These are phyloP conservation scores for Drosophila kohkoa DNA, from an alignment of 1,140 invertebrate species.

Conservation along the genomic window DNA sequence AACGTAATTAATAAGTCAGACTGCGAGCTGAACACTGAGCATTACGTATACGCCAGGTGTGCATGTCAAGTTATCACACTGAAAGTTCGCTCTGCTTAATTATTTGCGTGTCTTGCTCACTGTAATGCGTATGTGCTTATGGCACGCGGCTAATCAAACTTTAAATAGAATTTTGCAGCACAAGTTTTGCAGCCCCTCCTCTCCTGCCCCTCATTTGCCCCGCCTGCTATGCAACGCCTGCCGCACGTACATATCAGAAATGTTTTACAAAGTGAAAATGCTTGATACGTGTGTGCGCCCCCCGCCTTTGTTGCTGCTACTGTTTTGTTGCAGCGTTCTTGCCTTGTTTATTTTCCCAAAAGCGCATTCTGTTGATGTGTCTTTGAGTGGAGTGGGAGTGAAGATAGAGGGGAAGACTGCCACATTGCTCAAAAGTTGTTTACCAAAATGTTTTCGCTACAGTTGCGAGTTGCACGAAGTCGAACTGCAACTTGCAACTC, in stretches of 20 bases:
- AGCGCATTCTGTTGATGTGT: conserved; percentile 63
- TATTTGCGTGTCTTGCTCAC: conserved; percentile 57
- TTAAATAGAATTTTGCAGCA: conserved; percentile 76
- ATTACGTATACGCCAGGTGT: conserved; percentile 71
- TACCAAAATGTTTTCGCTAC: conserved; percentile 45
- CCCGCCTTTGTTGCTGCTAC: conserved; percentile 15
- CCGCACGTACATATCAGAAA: conserved; percentile 76
- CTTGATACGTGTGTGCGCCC: conserved; percentile 68
- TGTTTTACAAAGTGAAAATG: conserved; percentile 82
- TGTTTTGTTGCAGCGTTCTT: conserved; percentile 11
- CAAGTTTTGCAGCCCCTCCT: conserved; percentile 20
- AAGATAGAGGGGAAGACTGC: conserved; percentile 56
- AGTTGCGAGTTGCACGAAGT: conserved; percentile 45
- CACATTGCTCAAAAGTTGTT: conserved; percentile 66
- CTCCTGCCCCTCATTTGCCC: not conserved
- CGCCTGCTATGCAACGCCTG: not conserved
- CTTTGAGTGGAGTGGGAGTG: conserved; percentile 13
- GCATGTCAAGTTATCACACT: conserved; percentile 58
- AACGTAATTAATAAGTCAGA: conserved; percentile 37
- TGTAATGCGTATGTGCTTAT: conserved; percentile 33
- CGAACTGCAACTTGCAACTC: conserved; percentile 27
- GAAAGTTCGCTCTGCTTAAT: conserved; percentile 65
- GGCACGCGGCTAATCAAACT: conserved; percentile 74
- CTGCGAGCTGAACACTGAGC: conserved; percentile 13
- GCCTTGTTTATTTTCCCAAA: conserved; percentile 58